Conservation (phyloP, 35 echinoderm and acorn worm genomes). For the Ptychodera flava region DNA sequence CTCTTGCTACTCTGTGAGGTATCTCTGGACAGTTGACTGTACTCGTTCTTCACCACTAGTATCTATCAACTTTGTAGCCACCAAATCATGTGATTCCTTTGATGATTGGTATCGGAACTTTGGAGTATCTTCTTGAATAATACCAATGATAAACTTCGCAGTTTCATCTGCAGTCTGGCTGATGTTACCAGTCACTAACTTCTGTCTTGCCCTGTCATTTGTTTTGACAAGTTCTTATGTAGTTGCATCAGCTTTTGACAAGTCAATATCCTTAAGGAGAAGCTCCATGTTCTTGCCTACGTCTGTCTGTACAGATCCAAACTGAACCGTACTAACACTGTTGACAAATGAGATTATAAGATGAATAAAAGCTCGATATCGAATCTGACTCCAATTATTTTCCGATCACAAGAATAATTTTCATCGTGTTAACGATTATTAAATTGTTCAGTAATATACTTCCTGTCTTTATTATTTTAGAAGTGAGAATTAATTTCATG, state of each 20-base stretch:
- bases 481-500: too few species aligned
- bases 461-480: too few species aligned
- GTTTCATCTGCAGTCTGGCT: neutral
- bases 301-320: neutral
- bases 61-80: neutral
- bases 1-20: neutral
- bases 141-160: neutral
- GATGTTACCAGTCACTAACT: neutral
- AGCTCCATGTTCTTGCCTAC: neutral
- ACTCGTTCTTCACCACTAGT: neutral
- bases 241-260: neutral
- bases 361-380: too few species aligned
- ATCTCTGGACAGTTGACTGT: neutral
- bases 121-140: neutral
- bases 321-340: neutral
- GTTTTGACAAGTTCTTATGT: neutral
- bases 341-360: too few species aligned
- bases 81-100: neutral
- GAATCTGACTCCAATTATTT: too few species aligned
- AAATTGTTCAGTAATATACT: too few species aligned
- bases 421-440: too few species aligned
- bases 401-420: too few species aligned
- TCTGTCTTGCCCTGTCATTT: neutral
- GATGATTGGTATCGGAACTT: neutral
- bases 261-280: neutral